A percentile compares a stretch with the other conserved stretches of the same genome.
These are phyloP conservation scores for Labia minor DNA, from an alignment of 2,888 invertebrate genomes.

Conservation along the genomic window DNA sequence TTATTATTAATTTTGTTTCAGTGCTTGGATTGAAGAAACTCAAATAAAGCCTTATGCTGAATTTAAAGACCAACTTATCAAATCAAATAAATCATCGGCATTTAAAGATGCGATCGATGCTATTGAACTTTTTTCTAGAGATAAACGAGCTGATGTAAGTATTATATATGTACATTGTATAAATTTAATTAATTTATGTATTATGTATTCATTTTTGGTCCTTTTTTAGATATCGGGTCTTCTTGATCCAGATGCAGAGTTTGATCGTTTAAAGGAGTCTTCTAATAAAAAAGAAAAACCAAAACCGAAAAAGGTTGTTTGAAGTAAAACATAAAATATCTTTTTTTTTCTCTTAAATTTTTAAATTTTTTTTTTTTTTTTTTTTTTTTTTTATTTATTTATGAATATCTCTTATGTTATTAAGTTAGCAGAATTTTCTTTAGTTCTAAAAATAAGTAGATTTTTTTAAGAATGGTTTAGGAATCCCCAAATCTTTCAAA, in stretches of 20 bases:
- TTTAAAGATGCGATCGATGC: slow-evolving; percentile 71
- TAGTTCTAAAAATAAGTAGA: no score
- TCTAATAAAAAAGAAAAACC: slow-evolving; percentile 35
- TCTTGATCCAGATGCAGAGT: slow-evolving; percentile 52
- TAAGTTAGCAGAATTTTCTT: no score
- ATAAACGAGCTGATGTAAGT: slow-evolving; percentile 23
- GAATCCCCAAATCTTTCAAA: no score
- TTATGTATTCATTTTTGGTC: background rate
- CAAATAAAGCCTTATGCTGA: slow-evolving; percentile 73
- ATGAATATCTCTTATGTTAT: background rate
- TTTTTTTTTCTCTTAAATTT: slow-evolving; percentile 23
- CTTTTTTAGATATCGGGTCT: slow-evolving; percentile 34
- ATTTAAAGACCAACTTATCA: slow-evolving; percentile 64
- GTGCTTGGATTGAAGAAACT: slow-evolving; percentile 81
- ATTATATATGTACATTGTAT: no score
- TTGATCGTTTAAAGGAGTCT: slow-evolving; percentile 57
- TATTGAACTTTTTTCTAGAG: slow-evolving; percentile 61
- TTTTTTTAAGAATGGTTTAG: no score
- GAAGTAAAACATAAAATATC: background rate
- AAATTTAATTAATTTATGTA: no score
- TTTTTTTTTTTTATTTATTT: background rate
- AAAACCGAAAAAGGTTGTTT: slow-evolving; percentile 38
- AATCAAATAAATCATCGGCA: slow-evolving; percentile 59
- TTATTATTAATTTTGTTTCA: slow-evolving; percentile 35
- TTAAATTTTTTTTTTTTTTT: slow-evolving; percentile 9